Base-by-base conservation (phyloP, 2,113 vertebrate genomes). In the Hippocampus comes region DNA sequence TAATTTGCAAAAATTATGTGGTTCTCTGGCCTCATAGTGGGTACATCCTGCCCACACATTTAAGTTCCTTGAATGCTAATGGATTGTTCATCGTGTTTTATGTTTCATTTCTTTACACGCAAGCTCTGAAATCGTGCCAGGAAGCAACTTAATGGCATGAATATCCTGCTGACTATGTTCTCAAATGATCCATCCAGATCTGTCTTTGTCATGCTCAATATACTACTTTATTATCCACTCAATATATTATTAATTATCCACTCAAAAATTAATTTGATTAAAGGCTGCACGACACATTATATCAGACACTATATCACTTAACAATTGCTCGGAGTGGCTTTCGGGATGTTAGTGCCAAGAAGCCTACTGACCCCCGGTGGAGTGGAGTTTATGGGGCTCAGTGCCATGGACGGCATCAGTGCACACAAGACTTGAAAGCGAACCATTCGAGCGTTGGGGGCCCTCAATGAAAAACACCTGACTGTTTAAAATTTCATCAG, bases 171-270 rank as follows among this genome's bases (percentile, higher is more conserved):
- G 64, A 66, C 64, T 23, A 46, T 25, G 42, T 65, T 65, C 63
- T 65, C 63, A 46, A 42, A 46, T 25, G 42, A 66, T 87, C 81
- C 80, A 73, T 83, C 84, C 84, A 84, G 83, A 89, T 91, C 86
- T 72, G 82, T 92, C 89, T 92, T 81, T 86, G 91, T 92, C 90
- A 86, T 81, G 90, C 90, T 89, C 88, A 69, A 89, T 90, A 88
- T 90, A 91, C 89, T 82, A 87, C 87, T 87, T 92, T 88, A 85
- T 89, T 89, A 86, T 65, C 63, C 63, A 46, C 63, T 65, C 63
- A 46, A 65, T 73, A 84, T 87, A 87, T 84, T 90, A 90, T 85
- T 90, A 89, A 92, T 92, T 84, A 88, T 83, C 80, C 79, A 67
- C 76, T 87, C 64, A 25, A 71, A 83, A 77, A 89, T 80, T 86